Base-by-base conservation (phyloP, 2,888 invertebrate species). In the Apamea monoglypha region DNA sequence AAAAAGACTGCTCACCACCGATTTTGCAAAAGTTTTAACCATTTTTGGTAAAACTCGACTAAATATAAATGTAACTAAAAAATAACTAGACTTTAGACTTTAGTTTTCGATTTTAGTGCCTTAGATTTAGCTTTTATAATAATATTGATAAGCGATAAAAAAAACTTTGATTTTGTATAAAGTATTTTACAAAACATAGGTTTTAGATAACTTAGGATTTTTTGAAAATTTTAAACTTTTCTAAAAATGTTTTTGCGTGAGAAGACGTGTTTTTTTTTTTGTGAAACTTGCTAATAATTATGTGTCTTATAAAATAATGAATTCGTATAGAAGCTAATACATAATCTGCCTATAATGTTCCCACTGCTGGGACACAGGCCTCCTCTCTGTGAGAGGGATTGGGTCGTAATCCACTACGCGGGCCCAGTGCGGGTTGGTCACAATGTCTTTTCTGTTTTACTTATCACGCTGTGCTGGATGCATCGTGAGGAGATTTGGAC, bases 1-100 rank as follows among this genome's bases (percentile, higher is more conserved):
- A 56, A 44, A 59, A 80, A 88, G 88, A 88, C 88, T 88, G 88
- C 71, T 14, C 10, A 50, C 90, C 88, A 88, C 88, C 90, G 88
- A 88, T 80, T 81, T 81, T 70, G 36, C n/a, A 32, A 68, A 61
- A 73, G 44, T 71, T 63, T 63, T 44, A 72, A 77, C 80, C 89
- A 32, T 90, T 81, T 88, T 87, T 88, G 89, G 81, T 88, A 75
- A 44, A 53, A 63, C 75, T 86, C 78, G 1, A 61, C 53, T 88
- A 85, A 59, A 74, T 81, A 44, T 76, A 71, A 59, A 71, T 71
- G 74, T 61, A 77, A 56, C 47, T 82, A 53, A 68, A 67, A 61
- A 64, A 64, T 67, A 67, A 63, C 32, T 85, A 85, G 83, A 76
- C 44, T 59, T 61, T 88, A 86, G 78, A 47, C 21, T 59, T 53